Evolutionary conservation across 2,888 invertebrate species (phyloP), one percentile per base, ranked within the genome.

Genomic region (Desoria tigrina): DNA sequence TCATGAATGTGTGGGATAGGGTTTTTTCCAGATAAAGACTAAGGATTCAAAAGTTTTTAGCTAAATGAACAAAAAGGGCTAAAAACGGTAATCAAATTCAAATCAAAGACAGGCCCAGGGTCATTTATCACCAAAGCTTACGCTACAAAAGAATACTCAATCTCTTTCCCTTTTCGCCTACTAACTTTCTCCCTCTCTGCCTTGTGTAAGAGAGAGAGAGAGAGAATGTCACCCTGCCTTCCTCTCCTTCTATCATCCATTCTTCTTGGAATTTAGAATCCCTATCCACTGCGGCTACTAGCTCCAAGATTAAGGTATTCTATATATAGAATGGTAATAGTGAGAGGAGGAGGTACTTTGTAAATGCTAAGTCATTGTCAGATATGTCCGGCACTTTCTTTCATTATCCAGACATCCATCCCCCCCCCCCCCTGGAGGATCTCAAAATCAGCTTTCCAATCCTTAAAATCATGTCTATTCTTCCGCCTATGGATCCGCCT

Each of bases 31-130:
- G 24, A 26, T 51, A 51, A 24, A 51, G 51, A 24, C 23, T 50
- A 57, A 53, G 63, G 61, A 66, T 68, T 72, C 68, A 65, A 72
- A 70, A 72, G 63, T 69, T 72, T 73, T 69, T 66, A 71, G 71
- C 71, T 70, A 73, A 76, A 74, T 76, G 74, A 74, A 71, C 72
- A 74, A 73, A 76, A 73, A 74, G 66, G 71, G 73, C 72, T 71
- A 74, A 73, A 76, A 73, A 74, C 68, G 71, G 73, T 73, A 76
- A 76, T 76, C 76, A 76, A 76, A 76, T 74, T 76, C 76, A 74
- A 76, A 76, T 76, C 76, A 76, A 74, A 76, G 74, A 69, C 71
- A 68, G 54, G 55, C 60, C 60, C 57, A 60, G 55, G 64, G 37
- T 67, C 70, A 67, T 70, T 68, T 68, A 65, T 70, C 65, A 65